phyloP scores from a whole-genome alignment of 2,113 vertebrate genomes.

The Syngnathus scovelli region DNA sequence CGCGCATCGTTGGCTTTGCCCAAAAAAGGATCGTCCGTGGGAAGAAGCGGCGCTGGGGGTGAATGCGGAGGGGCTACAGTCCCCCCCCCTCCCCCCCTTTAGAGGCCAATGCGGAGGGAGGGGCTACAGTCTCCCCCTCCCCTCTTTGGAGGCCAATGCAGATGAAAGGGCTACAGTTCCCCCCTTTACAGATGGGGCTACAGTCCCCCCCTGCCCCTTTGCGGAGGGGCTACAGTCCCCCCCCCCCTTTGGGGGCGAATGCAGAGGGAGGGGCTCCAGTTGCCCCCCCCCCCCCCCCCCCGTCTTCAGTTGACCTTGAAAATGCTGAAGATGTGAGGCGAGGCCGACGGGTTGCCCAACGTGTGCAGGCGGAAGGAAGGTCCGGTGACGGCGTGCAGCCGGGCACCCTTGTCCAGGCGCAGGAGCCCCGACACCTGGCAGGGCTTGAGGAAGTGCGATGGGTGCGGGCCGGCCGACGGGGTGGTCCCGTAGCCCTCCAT shows the following conservation, averaged over 20 bases:
- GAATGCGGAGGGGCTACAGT: not conserved
- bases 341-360: slow-evolving; percentile 61
- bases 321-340: slow-evolving; percentile 83
- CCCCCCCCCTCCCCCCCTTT: not conserved
- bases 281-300: not conserved
- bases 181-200: no score
- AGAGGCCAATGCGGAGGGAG: no score
- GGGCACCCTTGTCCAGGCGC: slow-evolving; percentile 69
- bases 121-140: not conserved
- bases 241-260: not conserved
- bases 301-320: slow-evolving; percentile 81
- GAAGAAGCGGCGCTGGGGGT: slow-evolving; percentile 10
- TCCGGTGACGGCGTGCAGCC: slow-evolving; percentile 77
- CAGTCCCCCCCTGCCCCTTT: not conserved
- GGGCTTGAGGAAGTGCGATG: slow-evolving; percentile 78
- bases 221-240: not conserved
- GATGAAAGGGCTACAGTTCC: not conserved
- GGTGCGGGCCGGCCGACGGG: slow-evolving; percentile 69
- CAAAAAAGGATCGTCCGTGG: slow-evolving; percentile 39
- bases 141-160: not conserved
- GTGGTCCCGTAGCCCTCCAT: slow-evolving; percentile 84
- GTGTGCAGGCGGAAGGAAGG: slow-evolving; percentile 74
- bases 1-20: slow-evolving; percentile 40
- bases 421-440: slow-evolving; percentile 86
- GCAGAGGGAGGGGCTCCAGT: not conserved